Base-by-base conservation (phyloP, 2,888 invertebrate genomes). In the Digitonthophagus gazella region DNA sequence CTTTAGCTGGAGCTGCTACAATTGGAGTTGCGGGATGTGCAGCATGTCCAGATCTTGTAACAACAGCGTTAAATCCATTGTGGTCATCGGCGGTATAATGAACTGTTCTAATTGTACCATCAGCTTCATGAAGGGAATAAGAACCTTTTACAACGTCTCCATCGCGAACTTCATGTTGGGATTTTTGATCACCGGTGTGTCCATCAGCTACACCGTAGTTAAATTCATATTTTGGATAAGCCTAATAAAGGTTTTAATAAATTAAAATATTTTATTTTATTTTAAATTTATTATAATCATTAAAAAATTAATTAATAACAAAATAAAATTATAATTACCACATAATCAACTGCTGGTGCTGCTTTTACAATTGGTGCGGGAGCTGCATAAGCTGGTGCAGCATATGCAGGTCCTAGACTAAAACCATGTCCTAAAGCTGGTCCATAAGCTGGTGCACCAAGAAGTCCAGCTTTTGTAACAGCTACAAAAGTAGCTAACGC, bases 161-260 rank as follows among this genome's bases (percentile, higher is more conserved):
- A 68, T 87, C 86, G 65, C 87, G 81, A 15, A 83, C 77, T 76
- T 88, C 87, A 3, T 82, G 80, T 72, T 88, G 87, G 44, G 83
- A 81, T 74, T 88, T 87, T 71, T 86, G 85, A 74, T 87, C 87
- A 5, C 87, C 87, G 0, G 87, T 87, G 72, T 85, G 85, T 68
- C 84, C 84, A 69, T 88, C 87, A 2, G 86, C 85, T 65, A 88
- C 87, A 22, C 86, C 85, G 72, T 88, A 87, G 76, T 86, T 85
- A 76, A 86, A 87, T 76, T 86, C 85, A 76, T 88, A 87, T 81
- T 86, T 87, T 18, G 88, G 87, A 75, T 87, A 86, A 0, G 85
- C 80, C 81, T 81, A 67, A 58, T 74, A 76, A 76, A 83, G 56
- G 18, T 4, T 70, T 68, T 70, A 67, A 67, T 63, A 56, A 18